Evolutionary conservation across 2,888 invertebrate genomes (phyloP), one percentile per base, ranked within the genome.

Genomic region (Cristatella mucedo): DNA sequence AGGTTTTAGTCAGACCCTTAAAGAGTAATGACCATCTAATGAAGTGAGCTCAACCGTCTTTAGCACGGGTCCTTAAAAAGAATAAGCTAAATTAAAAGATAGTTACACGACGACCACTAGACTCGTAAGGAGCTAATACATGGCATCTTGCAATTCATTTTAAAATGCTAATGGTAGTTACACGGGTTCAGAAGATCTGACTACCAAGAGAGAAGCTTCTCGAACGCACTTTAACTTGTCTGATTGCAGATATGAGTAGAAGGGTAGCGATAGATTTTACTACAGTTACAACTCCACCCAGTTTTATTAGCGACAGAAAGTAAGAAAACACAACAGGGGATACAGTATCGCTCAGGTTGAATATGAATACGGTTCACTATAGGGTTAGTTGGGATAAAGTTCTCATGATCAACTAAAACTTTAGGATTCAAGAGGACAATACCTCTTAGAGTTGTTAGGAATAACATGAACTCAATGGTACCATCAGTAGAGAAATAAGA

Each of bases 301-400:
- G 57, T n/a, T 73, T 82, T 80, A 69, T 78, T 80, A 4, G 80
- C 80, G 42, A 82, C 78, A 29, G 79, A 78, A 19, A 80, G 80
- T 55, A 82, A 51, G 70, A 82, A 80, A 15, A 80, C 77, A 63
- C 81, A 81, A n/a, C 80, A 79, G 71, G 80, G 81, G 70, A 82
- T 62, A 55, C 81, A 82, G 62, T 82, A 82, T 75, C 80, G 82
- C 74, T 82, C 81, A 33, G 80, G 80, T 73, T 81, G 77, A 69
- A 81, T 81, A 57, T 80, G 80, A 5, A 73, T 60, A 0, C 80
- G 79, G 0, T 78, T 80, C 13, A 75, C 70, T 68, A 78, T 53
- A 0, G 76, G 73, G 48, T 78, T 77, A 3, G 77, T 77, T 0
- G 74, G 74, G 16, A 73, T 75, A 68, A 78, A 81, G 68, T 80